phyloP scores from a whole-genome alignment of 1,140 invertebrate genomes.

The Gryllus bimaculatus region DNA sequence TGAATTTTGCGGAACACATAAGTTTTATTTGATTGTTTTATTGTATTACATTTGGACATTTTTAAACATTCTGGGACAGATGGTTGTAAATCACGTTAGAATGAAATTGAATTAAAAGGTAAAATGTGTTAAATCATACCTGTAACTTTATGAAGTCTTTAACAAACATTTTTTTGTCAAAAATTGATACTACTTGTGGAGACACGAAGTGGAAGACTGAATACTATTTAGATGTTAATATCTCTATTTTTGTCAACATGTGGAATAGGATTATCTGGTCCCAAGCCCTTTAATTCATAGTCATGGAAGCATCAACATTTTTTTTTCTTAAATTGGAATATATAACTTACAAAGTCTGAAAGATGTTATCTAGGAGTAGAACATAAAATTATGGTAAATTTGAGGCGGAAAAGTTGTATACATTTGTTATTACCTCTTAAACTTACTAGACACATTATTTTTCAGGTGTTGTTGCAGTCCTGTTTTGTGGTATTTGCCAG shows the following conservation, averaged over 20 bases:
- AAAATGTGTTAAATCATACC: too few relatives aligned
- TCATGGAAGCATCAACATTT: too few relatives aligned
- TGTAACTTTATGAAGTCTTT: too few relatives aligned
- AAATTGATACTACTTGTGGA: background rate
- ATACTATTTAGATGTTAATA: background rate
- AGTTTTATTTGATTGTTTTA: background rate
- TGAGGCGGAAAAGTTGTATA: background rate
- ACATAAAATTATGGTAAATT: background rate
- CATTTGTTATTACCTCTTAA: background rate
- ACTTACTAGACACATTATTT: background rate
- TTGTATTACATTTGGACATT: too few relatives aligned
- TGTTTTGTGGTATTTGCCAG: slow-evolving; percentile 98
- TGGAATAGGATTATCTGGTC: too few relatives aligned
- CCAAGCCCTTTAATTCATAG: too few relatives aligned
- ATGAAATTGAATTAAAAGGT: too few relatives aligned
- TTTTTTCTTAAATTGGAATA: background rate
- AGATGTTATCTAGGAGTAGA: background rate
- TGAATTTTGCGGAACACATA: background rate
- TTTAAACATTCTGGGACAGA: too few relatives aligned
- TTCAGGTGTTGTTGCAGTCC: slow-evolving; percentile 83
- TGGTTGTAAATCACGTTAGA: too few relatives aligned
- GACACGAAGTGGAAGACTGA: background rate
- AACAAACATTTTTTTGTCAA: background rate
- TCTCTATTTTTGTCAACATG: too few relatives aligned
- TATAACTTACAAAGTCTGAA: background rate